Conservation (phyloP, 2,888 invertebrate genomes). For the Graphium colonna region DNA sequence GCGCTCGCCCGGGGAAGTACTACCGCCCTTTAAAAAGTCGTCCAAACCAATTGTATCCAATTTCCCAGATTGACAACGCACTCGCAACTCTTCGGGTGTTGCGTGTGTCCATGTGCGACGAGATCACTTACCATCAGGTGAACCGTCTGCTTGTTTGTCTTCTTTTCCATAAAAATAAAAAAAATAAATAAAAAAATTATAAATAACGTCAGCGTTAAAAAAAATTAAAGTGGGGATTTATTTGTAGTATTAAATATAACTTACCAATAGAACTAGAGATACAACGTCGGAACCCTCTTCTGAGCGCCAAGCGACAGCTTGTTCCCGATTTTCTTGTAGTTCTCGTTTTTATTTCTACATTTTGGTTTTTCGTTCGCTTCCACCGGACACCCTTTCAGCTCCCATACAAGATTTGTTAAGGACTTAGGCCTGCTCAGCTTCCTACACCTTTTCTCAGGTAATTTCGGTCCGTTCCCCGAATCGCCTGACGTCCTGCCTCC, state of each 20-base stretch:
- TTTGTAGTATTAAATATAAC: slow-evolving; percentile 36
- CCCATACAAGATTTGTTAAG: slow-evolving; percentile 93
- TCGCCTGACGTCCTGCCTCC: slow-evolving; percentile 93
- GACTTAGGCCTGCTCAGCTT: slow-evolving; percentile 91
- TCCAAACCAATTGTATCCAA: too few species aligned
- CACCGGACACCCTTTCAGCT: slow-evolving; percentile 77
- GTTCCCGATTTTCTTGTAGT: slow-evolving; percentile 73
- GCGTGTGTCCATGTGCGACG: too few species aligned
- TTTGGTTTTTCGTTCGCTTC: slow-evolving; percentile 70
- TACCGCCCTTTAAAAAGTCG: too few species aligned
- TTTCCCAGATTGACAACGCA: too few species aligned
- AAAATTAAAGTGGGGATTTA: too few species aligned
- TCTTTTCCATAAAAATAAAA: too few species aligned
- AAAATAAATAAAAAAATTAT: too few species aligned
- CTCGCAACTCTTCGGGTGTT: too few species aligned
- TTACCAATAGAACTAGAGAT: slow-evolving; percentile 70
- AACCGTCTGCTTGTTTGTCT: too few species aligned
- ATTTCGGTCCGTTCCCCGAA: slow-evolving; percentile 87
- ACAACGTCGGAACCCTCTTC: slow-evolving; percentile 79
- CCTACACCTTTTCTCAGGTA: slow-evolving; percentile 90
- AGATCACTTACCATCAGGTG: too few species aligned
- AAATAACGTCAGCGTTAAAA: too few species aligned
- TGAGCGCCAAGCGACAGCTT: slow-evolving; percentile 76
- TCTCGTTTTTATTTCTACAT: slow-evolving; percentile 72
- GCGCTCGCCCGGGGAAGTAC: too few species aligned